Evolutionary conservation across 2,888 invertebrate genomes (phyloP).

Genomic region (Tanytarsus gracilentus): DNA sequence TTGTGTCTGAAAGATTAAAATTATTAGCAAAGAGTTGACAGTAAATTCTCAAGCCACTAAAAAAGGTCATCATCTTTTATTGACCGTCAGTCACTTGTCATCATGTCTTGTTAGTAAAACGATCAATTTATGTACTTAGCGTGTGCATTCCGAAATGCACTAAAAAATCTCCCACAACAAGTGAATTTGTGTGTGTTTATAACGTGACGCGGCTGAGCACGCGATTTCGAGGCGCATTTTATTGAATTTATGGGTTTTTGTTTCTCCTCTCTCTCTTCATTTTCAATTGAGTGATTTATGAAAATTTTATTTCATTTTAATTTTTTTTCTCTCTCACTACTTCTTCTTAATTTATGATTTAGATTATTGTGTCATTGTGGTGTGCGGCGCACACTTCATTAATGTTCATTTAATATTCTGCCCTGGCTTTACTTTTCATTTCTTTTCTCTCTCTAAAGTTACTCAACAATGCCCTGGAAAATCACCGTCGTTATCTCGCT

Average conservation of each 20-base stretch:
- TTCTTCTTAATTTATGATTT: conserved; percentile 26
- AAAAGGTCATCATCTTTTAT: too few species aligned
- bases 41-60: too few species aligned
- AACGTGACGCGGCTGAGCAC: neutral
- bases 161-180: too few species aligned
- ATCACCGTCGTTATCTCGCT: too few species aligned
- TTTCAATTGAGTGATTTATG: conserved; percentile 29
- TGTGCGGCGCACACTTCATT: conserved; percentile 25
- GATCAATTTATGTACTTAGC: too few species aligned
- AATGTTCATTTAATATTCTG: conserved; percentile 20
- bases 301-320: conserved; percentile 22
- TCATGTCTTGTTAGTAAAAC: too few species aligned
- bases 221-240: neutral
- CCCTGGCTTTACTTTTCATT: conserved; percentile 12
- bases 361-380: conserved; percentile 29
- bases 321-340: neutral
- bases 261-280: too few species aligned
- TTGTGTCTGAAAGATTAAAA: conserved; percentile 55
- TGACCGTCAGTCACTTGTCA: too few species aligned
- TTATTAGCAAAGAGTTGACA: conserved; percentile 2
- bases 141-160: too few species aligned
- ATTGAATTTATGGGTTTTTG: conserved; percentile 27
- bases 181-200: neutral
- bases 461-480: too few species aligned
- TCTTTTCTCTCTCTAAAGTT: neutral